Evolutionary conservation across 2,797 vertebrate species (phyloP).

Genomic region (Macroramphosus scolopax): DNA sequence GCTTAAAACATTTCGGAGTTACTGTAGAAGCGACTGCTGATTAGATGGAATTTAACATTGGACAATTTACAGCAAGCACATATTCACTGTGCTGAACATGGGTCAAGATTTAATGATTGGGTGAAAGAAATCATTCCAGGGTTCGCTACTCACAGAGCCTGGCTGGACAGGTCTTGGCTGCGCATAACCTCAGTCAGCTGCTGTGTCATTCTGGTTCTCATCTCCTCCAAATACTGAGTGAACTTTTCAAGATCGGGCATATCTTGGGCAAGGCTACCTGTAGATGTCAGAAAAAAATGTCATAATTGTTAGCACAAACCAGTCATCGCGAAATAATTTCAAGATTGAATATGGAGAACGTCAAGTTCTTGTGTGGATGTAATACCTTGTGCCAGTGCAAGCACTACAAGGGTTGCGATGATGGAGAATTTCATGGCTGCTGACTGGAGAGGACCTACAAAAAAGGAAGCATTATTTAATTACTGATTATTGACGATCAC

Average conservation of each 20-base stretch:
- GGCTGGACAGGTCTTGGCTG: slow-evolving; percentile 36
- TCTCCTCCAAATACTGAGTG: slow-evolving; percentile 41
- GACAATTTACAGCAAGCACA: too few species aligned
- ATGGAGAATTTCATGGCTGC: slow-evolving; percentile 73
- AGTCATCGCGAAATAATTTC: neutral
- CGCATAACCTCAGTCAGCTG: slow-evolving; percentile 30
- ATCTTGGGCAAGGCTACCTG: slow-evolving; percentile 66
- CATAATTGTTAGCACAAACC: too few species aligned
- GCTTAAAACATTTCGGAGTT: too few species aligned
- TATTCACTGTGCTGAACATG: too few species aligned
- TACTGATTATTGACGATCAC: too few species aligned
- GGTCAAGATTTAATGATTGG: too few species aligned
- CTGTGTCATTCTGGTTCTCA: slow-evolving; percentile 47
- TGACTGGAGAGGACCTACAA: slow-evolving; percentile 47
- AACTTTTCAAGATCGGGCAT: slow-evolving; percentile 18
- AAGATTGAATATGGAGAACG: neutral
- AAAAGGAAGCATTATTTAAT: slow-evolving; percentile 1
- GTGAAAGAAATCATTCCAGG: too few species aligned
- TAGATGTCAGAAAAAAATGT: neutral
- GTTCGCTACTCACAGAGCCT: slow-evolving; percentile 64
- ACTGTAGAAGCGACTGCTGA: too few species aligned
- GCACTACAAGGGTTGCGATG: slow-evolving; percentile 53
- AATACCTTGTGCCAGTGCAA: slow-evolving; percentile 71
- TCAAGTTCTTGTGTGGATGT: neutral
- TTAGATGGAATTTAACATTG: too few species aligned